Conservation (phyloP, 2,888 invertebrate species). For the Synergus itoensis region DNA sequence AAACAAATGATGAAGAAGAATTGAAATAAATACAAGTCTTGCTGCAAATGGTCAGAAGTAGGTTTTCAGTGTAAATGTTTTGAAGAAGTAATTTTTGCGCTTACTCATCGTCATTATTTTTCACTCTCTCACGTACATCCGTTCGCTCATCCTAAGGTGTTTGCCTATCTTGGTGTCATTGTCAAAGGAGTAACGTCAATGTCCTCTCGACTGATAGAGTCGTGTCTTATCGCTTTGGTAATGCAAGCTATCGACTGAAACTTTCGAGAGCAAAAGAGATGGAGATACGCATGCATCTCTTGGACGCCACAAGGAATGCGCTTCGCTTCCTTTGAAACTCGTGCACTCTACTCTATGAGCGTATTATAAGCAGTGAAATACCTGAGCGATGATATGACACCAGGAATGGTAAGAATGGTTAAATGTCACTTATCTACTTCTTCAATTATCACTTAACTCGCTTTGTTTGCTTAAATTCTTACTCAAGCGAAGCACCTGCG, state of each 20-base stretch:
- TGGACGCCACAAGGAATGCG: conserved; percentile 1
- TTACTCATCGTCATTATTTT: conserved; percentile 9
- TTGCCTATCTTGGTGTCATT: conserved; percentile 6
- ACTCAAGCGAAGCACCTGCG: neutral
- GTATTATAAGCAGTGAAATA: neutral
- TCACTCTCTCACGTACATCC: conserved; percentile 21
- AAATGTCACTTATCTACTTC: conserved; percentile 9
- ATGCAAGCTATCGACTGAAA: neutral
- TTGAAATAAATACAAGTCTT: neutral
- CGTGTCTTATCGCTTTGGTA: conserved; percentile 25
- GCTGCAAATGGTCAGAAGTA: neutral
- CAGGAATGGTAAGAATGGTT: conserved; percentile 15
- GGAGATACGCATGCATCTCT: neutral
- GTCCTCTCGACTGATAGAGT: conserved; percentile 11
- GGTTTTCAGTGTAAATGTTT: neutral
- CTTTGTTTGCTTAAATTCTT: conserved; percentile 20
- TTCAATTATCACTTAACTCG: conserved; percentile 17
- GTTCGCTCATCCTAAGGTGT: conserved; percentile 18
- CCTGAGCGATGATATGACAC: conserved; percentile 13
- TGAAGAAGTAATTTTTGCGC: neutral
- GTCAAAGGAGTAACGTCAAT: conserved; percentile 12
- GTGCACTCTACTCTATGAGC: neutral
- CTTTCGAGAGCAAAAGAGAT: neutral
- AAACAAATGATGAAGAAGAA: too few species aligned
- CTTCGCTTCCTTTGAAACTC: conserved; percentile 16